These are phyloP conservation scores for Thermophis baileyi DNA, from an alignment of 2,113 vertebrate genomes.

Conservation along the genomic window DNA sequence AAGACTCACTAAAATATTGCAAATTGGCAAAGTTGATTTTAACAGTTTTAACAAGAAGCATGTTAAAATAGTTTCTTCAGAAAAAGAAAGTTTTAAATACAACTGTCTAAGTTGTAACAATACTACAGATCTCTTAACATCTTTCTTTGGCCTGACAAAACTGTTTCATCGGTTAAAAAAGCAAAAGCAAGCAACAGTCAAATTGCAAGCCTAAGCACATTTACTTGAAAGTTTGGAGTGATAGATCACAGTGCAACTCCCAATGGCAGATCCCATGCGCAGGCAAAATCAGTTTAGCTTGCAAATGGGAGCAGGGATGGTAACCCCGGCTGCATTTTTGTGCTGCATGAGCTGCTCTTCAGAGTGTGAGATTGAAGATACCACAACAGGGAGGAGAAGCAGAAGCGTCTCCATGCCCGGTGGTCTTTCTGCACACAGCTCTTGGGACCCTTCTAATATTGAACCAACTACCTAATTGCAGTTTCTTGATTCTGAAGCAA, in stretches of 20 bases:
- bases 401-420: not conserved
- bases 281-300: not conserved
- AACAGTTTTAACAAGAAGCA: conserved; percentile 56
- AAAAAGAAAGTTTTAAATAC: conserved; percentile 57
- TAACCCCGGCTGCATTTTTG: not conserved
- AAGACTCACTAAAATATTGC: conserved; percentile 59
- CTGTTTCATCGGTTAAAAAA: conserved; percentile 43
- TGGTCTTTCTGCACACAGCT: not conserved
- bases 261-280: not conserved
- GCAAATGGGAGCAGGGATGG: not conserved
- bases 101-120: conserved; percentile 52
- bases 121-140: conserved; percentile 24
- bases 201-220: not conserved
- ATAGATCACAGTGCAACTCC: not conserved
- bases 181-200: conserved; percentile 48
- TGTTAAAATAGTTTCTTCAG: conserved; percentile 58
- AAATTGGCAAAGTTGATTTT: conserved; percentile 57
- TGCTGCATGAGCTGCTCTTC: not conserved
- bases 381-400: too few relatives aligned
- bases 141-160: conserved; percentile 65
- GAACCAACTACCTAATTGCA: not conserved
- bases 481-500: not conserved
- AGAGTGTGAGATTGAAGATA: not conserved
- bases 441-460: not conserved
- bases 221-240: not conserved